A percentile compares a stretch with the other conserved stretches of the same genome.
phyloP scores from a whole-genome alignment of 1,140 invertebrate species.

The Dendrolimus kikuchii region DNA sequence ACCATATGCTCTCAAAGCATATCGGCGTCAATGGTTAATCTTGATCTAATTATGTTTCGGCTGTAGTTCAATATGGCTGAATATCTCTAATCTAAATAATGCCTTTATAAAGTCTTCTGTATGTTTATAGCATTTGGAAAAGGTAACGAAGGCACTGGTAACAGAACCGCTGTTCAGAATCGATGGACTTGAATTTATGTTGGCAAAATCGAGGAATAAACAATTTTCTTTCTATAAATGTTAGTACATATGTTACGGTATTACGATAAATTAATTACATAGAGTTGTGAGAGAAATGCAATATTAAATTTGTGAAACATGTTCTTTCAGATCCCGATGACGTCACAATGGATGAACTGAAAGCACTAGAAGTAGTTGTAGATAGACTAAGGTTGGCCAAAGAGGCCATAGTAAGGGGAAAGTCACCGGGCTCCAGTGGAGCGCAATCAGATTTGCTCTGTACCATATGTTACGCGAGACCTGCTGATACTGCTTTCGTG shows the following conservation, averaged over 20 bases:
- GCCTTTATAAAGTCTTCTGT: not conserved
- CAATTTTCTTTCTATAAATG: slow-evolving; percentile 57
- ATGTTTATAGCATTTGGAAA: slow-evolving; percentile 41
- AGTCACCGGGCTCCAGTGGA: slow-evolving; percentile 51
- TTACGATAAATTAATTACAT: not conserved
- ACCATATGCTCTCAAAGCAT: too few species aligned
- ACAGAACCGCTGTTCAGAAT: slow-evolving; percentile 49
- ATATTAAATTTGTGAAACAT: slow-evolving; percentile 1
- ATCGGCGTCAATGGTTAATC: too few species aligned
- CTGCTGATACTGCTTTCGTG: slow-evolving; percentile 48
- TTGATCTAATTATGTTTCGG: too few species aligned
- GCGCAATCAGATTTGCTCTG: slow-evolving; percentile 55
- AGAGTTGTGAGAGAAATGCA: not conserved
- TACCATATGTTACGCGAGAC: slow-evolving; percentile 57
- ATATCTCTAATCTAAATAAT: too few species aligned
- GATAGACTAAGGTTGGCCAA: slow-evolving; percentile 29
- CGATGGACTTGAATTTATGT: slow-evolving; percentile 56
- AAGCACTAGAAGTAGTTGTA: slow-evolving; percentile 33
- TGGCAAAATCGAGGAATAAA: slow-evolving; percentile 40
- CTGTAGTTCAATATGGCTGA: too few species aligned
- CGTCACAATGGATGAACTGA: slow-evolving; percentile 42
- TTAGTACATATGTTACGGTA: slow-evolving; percentile 24
- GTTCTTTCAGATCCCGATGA: slow-evolving; percentile 45
- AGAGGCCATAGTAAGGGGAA: slow-evolving; percentile 20
- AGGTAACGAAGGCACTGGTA: slow-evolving; percentile 42